A percentile compares a stretch with the other conserved stretches of the same genome.
These are phyloP conservation scores for Falco naumanni DNA, from an alignment of 2,797 vertebrate genomes.

Conservation along the genomic window DNA sequence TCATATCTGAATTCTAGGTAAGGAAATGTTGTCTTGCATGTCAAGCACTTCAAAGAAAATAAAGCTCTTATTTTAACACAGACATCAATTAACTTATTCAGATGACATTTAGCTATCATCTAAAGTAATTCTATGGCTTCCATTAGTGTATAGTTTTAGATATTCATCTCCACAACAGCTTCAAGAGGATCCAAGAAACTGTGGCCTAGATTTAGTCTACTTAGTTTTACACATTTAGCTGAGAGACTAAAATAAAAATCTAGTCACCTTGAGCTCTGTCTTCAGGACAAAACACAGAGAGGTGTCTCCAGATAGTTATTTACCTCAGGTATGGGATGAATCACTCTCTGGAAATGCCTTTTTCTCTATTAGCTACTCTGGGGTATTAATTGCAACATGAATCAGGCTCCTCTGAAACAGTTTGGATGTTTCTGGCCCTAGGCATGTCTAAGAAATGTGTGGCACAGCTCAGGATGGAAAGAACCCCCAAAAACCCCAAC, in stretches of 20 bases:
- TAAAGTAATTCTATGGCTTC: neutral
- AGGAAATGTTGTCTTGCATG: neutral
- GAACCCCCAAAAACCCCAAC: fast-evolving
- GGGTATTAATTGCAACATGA: neutral
- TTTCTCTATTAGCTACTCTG: neutral
- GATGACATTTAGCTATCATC: neutral
- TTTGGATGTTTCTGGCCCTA: neutral
- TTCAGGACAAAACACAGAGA: neutral
- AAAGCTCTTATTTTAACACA: neutral
- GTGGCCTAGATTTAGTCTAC: neutral
- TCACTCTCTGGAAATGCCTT: neutral
- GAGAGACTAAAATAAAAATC: neutral
- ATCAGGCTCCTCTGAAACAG: neutral
- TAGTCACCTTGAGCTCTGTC: neutral
- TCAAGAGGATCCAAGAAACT: neutral
- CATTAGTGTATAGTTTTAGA: neutral
- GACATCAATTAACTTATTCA: neutral
- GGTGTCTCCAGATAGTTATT: neutral
- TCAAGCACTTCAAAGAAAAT: neutral
- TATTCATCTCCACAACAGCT: neutral
- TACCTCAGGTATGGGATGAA: neutral
- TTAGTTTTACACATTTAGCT: neutral
- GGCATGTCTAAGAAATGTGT: neutral
- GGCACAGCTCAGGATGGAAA: neutral
- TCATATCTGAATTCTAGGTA: neutral